phyloP scores from a whole-genome alignment of 2,113 vertebrate genomes.

The Erinaceus europaeus region DNA sequence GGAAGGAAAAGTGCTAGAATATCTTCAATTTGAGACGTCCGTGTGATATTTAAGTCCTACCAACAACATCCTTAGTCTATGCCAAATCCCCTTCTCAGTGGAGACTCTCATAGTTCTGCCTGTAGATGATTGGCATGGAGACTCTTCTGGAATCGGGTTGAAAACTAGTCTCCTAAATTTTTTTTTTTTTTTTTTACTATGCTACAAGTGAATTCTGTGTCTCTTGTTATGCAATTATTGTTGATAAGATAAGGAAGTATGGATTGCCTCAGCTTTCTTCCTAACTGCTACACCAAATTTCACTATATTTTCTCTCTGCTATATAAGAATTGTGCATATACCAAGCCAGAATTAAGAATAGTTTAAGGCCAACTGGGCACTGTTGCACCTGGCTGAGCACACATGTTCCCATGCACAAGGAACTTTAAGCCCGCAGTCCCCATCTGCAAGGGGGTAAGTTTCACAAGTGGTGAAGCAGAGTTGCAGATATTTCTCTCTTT shows the following conservation, averaged over 20 bases:
- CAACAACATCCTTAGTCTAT: not conserved
- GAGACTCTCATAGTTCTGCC: not conserved
- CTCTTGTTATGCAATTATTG: not conserved
- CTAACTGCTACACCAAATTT: not conserved
- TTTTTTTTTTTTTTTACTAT: no score
- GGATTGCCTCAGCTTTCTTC: not conserved
- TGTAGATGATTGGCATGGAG: conserved; percentile 10
- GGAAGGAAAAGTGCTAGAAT: not conserved
- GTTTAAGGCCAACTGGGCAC: conserved; percentile 7
- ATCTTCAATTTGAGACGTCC: not conserved
- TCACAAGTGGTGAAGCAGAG: no score
- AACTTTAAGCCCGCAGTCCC: no score
- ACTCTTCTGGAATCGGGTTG: not conserved
- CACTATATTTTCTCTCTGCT: not conserved
- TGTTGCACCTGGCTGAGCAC: no score
- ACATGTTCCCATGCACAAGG: no score
- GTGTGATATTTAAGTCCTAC: not conserved
- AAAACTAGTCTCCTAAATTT: not conserved
- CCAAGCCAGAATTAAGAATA: not conserved
- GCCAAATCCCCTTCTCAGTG: not conserved
- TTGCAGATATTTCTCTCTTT: no score
- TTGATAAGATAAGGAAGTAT: not conserved
- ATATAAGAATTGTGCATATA: not conserved
- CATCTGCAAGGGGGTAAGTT: no score
- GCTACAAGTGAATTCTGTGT: not conserved